Percentiles rank a stretch among this genome's conserved stretches.
Evolutionary conservation across 2,888 invertebrate species (phyloP).

Genomic region (Boloria euphrosyne): DNA sequence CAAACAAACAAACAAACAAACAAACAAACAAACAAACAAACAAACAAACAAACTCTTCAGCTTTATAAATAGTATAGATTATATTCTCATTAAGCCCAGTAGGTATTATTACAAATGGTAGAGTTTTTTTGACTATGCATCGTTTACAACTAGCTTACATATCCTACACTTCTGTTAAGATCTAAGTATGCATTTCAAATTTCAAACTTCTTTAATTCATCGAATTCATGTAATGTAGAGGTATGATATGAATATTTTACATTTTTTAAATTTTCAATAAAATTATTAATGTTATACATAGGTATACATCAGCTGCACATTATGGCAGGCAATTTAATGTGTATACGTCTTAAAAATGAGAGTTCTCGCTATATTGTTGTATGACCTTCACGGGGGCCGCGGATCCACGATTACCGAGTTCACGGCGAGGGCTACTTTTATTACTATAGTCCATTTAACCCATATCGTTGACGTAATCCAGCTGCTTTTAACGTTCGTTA

Average conservation of each 20-base stretch:
- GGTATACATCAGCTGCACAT: neutral
- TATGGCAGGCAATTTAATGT: constrained; percentile 1
- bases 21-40: no score
- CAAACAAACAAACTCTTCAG: no score
- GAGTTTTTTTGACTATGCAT: no score
- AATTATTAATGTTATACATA: no score
- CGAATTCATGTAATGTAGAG: neutral
- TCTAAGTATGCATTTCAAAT: neutral
- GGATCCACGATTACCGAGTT: constrained; percentile 56
- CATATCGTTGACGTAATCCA: constrained; percentile 72
- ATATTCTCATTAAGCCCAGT: no score
- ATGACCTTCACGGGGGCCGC: constrained; percentile 63
- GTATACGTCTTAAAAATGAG: constrained; percentile 32
- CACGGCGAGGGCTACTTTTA: constrained; percentile 76
- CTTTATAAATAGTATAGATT: no score
- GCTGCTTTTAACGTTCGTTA: constrained; percentile 35
- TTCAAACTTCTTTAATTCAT: neutral
- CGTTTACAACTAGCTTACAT: no score
- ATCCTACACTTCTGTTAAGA: neutral
- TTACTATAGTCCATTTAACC: constrained; percentile 71
- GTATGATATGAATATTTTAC: neutral
- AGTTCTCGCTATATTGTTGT: constrained; percentile 32
- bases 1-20: no score
- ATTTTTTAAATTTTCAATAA: neutral
- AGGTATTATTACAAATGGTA: no score